Conservation (phyloP, 2,888 invertebrate species). For the Cheilosia vernalis region DNA sequence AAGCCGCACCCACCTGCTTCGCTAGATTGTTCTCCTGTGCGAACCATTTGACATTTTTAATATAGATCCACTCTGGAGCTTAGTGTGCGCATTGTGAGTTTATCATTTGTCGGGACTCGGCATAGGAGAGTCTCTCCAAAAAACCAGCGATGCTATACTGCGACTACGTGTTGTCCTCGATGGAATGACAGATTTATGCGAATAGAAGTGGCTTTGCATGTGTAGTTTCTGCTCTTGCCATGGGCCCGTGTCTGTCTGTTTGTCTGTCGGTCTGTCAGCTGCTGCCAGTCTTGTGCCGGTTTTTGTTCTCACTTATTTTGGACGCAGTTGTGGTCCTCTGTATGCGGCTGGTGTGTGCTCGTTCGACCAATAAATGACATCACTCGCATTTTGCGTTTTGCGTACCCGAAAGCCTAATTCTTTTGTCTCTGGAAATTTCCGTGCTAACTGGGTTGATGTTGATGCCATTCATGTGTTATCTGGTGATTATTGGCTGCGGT, state of each 20-base stretch:
- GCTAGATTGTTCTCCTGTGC: constrained; percentile 6
- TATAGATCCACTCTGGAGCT: constrained; percentile 37
- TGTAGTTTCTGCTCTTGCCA: constrained; percentile 20
- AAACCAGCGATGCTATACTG: neutral
- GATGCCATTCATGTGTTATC: constrained; percentile 3
- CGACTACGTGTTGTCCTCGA: constrained; percentile 27
- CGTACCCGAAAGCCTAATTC: constrained; percentile 48
- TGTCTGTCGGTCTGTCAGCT: constrained; percentile 41
- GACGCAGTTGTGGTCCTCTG: constrained; percentile 20
- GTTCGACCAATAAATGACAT: constrained; percentile 56
- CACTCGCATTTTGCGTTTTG: constrained; percentile 43
- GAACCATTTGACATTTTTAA: constrained; percentile 53
- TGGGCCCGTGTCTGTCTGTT: neutral
- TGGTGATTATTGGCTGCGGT: constrained; percentile 33
- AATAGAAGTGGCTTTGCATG: constrained; percentile 64
- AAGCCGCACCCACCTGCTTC: constrained; percentile 10
- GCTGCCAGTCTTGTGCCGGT: constrained; percentile 32
- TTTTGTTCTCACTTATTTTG: constrained; percentile 23
- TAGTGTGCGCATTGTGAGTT: constrained; percentile 58
- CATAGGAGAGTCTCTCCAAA: constrained; percentile 36
- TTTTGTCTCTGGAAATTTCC: constrained; percentile 33
- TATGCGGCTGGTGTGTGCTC: constrained; percentile 19
- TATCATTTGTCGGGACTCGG: constrained; percentile 55
- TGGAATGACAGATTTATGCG: constrained; percentile 66
- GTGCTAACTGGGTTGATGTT: constrained; percentile 17